These are phyloP conservation scores for Ctenochaetus hawaiiensis DNA, from an alignment of 2,797 vertebrate genomes.

Conservation along the genomic window DNA sequence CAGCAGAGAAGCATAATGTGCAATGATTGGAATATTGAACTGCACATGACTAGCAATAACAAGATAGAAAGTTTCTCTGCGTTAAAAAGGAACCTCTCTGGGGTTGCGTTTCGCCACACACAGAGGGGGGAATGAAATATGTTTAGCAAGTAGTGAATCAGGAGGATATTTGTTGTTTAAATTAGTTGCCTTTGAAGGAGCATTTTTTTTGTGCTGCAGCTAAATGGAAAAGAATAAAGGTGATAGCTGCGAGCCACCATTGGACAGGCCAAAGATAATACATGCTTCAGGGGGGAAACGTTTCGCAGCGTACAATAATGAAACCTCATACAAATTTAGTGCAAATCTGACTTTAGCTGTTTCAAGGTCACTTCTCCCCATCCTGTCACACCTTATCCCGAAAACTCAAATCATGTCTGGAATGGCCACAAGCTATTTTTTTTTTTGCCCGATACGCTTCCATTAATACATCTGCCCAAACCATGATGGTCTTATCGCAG, in stretches of 20 bases:
- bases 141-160: conserved; percentile 47
- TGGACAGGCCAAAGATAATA: conserved; percentile 27
- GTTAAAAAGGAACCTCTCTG: conserved; percentile 40
- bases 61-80: conserved; percentile 57
- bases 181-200: conserved; percentile 34
- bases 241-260: conserved; percentile 26
- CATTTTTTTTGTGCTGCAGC: conserved; percentile 8
- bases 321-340: conserved; percentile 17
- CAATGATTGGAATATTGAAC: conserved; percentile 83
- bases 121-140: conserved; percentile 35
- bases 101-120: conserved; percentile 51
- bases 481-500: conserved; percentile 44
- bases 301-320: conserved; percentile 27
- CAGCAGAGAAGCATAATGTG: conserved; percentile 74
- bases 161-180: conserved; percentile 50
- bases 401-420: conserved; percentile 28
- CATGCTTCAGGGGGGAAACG: not conserved
- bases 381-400: conserved; percentile 7
- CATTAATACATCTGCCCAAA: conserved; percentile 39
- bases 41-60: conserved; percentile 77
- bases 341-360: conserved; percentile 24
- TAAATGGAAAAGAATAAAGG: conserved; percentile 56
- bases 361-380: conserved; percentile 52
- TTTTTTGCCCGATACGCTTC: conserved; percentile 27
- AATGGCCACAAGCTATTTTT: conserved; percentile 37